Base-by-base conservation (phyloP, 2,888 invertebrate species). In the Dasysyrphus albostriatus region DNA sequence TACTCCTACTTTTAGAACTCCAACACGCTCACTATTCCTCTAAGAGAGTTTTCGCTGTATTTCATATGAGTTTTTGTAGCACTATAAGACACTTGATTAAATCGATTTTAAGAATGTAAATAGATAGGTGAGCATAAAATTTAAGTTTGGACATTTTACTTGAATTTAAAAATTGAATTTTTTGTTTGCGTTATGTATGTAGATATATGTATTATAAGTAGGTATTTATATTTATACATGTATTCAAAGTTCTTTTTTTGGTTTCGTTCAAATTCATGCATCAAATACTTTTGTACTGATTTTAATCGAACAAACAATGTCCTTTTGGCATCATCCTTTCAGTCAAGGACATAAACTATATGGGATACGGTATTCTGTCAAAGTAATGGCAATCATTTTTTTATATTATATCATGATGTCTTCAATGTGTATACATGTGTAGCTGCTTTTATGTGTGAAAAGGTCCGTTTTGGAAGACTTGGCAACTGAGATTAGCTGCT, bases 221-320 rank as follows among this genome's bases (percentile, higher is more conserved):
- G 7, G 29, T 44, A 63, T 63, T 29, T 63, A 24, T 29, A 1
- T 29, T 32, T 24, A 16, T 56, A 12, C n/a, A n/a, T n/a, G n/a
- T n/a, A n/a, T 19, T 2, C 24, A 24, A 24, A 24, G 24, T 24
- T 24, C 24, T 24, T 24, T 24, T 24, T 24, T 24, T 8, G 49
- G 47, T 56, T n/a, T 32, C 54, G 0, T 58, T 37, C 34, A 12
- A 19, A 39, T 39, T 24, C 59, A 54, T 29, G 51, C 56, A 65
- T 75, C 44, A 19, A 56, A 75, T 63, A 56, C 54, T 44, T 67
- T 59, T 58, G 67, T 54, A n/a, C 56, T 37, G 58, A 58, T 58
- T 67, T 77, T 59, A 77, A 69, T 69, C 59, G 77, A 59, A 59
- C 69, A 76, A 77, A 59, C 39, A 51, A 42, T 69, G 19, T 69